Evolutionary conservation across 1,140 invertebrate genomes (phyloP).

Genomic region (Stegodyphus mimosarum): DNA sequence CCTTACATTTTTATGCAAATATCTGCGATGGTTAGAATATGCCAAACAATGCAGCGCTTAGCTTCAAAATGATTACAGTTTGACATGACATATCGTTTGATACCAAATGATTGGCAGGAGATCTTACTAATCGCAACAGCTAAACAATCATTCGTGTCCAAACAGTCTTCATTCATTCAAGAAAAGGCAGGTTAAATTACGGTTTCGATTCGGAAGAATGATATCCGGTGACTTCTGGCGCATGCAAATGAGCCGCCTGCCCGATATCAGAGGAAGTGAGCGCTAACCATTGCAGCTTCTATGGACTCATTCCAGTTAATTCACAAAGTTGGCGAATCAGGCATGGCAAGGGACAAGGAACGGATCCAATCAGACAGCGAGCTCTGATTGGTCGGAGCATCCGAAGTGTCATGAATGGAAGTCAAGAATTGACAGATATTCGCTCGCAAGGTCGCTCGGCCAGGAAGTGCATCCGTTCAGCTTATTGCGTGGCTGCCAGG

Average conservation of each 20-base stretch:
- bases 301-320: background rate
- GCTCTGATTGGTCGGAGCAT: background rate
- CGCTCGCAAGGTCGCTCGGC: background rate
- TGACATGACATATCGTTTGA: too few species aligned
- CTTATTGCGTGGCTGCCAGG: background rate
- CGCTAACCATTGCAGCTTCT: background rate
- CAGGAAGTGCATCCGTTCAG: background rate
- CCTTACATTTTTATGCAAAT: too few species aligned
- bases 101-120: too few species aligned
- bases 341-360: background rate
- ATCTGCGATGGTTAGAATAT: too few species aligned
- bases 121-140: too few species aligned
- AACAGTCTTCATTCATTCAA: too few species aligned
- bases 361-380: background rate
- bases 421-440: background rate
- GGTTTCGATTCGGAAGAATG: too few species aligned
- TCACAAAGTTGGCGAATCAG: background rate
- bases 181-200: too few species aligned
- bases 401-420: background rate
- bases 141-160: too few species aligned
- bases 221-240: too few species aligned
- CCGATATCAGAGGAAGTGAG: background rate
- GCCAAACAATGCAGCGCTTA: too few species aligned
- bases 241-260: background rate
- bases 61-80: too few species aligned